A percentile compares a stretch with the other conserved stretches of the same genome.
Evolutionary conservation across 2,113 vertebrate species (phyloP).

Genomic region (Petromus typicus): DNA sequence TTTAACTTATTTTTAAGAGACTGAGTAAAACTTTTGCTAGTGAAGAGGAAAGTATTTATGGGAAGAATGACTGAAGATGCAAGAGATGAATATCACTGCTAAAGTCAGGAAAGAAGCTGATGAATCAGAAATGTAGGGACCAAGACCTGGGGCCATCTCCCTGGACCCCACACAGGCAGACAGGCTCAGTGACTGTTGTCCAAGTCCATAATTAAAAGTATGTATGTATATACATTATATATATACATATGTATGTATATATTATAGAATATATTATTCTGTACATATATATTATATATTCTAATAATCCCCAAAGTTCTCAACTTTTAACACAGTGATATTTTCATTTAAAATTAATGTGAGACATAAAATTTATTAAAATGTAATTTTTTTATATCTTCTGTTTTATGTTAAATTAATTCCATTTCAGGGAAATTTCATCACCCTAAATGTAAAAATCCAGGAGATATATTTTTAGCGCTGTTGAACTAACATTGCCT

Average conservation of each 20-base stretch:
- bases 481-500: background rate
- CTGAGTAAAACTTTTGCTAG: background rate
- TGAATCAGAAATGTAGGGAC: background rate
- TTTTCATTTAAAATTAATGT: constrained; percentile 34
- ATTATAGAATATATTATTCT: too few relatives aligned
- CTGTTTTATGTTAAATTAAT: background rate
- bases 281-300: too few relatives aligned
- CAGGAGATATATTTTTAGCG: constrained; percentile 1
- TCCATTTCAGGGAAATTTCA: constrained; percentile 43
- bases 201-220: background rate
- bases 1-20: background rate
- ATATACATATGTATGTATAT: too few relatives aligned
- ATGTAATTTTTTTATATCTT: background rate
- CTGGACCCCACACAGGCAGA: background rate
- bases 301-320: constrained; percentile 4
- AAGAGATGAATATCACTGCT: background rate
- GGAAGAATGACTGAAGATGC: background rate
- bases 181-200: background rate
- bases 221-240: too few relatives aligned
- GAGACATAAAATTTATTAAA: background rate
- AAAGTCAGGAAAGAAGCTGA: background rate
- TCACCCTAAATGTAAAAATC: background rate
- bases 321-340: constrained; percentile 33
- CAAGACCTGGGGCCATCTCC: background rate
- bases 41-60: background rate